phyloP scores from a whole-genome alignment of 2,888 invertebrate species.

The Adineta ricciae region DNA sequence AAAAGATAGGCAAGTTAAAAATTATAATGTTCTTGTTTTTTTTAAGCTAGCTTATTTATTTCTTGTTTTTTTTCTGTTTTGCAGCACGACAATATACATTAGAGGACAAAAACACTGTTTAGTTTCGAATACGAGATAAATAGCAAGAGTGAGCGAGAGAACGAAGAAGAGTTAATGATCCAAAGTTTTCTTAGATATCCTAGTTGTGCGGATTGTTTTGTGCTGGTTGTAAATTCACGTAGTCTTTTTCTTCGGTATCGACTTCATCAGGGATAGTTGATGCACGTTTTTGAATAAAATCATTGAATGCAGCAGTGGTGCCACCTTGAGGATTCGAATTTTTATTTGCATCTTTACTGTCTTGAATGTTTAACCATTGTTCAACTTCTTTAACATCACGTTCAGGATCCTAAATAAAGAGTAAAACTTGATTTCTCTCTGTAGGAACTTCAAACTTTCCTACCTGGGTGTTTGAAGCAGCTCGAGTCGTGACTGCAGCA shows the following conservation, averaged over 20 bases:
- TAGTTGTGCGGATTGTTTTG: background rate
- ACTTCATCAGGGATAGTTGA: background rate
- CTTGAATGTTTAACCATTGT: constrained; percentile 42
- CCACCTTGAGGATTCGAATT: background rate
- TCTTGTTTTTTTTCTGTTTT: background rate
- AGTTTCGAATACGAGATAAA: background rate
- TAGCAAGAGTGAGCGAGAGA: background rate
- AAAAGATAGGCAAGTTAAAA: background rate
- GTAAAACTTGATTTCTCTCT: background rate
- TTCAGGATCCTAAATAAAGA: constrained; percentile 42
- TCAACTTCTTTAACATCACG: constrained; percentile 52
- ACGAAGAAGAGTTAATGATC: background rate
- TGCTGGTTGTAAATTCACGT: background rate
- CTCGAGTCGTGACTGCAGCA: background rate
- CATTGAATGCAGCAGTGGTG: background rate
- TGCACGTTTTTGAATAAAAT: background rate
- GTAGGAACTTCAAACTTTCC: too few relatives aligned
- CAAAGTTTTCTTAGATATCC: background rate
- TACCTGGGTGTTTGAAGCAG: background rate
- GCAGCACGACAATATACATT: background rate
- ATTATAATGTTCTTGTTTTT: background rate
- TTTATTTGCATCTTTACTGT: background rate
- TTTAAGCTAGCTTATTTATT: background rate
- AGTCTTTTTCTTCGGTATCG: background rate
- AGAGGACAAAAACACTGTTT: background rate